Percentiles rank a stretch among this genome's conserved stretches.
Evolutionary conservation across 2,888 invertebrate species (phyloP).

Genomic region (Latheticus oryzae): DNA sequence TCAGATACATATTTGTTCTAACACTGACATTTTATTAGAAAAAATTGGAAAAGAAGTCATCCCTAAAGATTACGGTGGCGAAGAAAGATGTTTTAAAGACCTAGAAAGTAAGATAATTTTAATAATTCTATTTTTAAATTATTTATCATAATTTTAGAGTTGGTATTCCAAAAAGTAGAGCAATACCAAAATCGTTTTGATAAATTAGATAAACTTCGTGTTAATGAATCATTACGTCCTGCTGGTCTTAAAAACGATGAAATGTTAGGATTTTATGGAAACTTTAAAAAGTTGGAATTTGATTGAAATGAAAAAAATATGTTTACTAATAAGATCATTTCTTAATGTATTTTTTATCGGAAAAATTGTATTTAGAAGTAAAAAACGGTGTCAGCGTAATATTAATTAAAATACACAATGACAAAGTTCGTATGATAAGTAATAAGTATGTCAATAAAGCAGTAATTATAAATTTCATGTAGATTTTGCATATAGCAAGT

Average conservation of each 20-base stretch:
- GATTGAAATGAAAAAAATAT: background rate
- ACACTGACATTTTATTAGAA: background rate
- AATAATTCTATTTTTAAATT: background rate
- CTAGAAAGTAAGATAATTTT: conserved; percentile 5
- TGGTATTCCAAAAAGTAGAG: background rate
- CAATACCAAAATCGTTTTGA: conserved; percentile 2
- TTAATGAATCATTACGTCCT: conserved; percentile 2
- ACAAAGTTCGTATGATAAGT: no score
- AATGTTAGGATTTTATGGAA: conserved; percentile 6
- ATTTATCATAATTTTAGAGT: background rate
- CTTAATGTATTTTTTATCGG: no score
- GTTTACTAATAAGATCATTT: no score
- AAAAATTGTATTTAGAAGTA: no score
- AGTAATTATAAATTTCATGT: no score
- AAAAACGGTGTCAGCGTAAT: no score
- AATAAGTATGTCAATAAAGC: no score
- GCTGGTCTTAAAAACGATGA: conserved; percentile 8
- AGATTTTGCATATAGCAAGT: no score
- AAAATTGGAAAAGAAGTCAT: conserved; percentile 1
- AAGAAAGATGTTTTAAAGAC: conserved; percentile 4
- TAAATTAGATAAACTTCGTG: conserved; percentile 6
- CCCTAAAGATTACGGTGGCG: conserved; percentile 12
- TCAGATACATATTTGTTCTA: conserved; percentile 5
- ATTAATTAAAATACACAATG: no score
- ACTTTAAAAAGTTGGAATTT: conserved; percentile 4